Evolutionary conservation across 2,797 vertebrate genomes (phyloP).

Genomic region (Pterois miles): DNA sequence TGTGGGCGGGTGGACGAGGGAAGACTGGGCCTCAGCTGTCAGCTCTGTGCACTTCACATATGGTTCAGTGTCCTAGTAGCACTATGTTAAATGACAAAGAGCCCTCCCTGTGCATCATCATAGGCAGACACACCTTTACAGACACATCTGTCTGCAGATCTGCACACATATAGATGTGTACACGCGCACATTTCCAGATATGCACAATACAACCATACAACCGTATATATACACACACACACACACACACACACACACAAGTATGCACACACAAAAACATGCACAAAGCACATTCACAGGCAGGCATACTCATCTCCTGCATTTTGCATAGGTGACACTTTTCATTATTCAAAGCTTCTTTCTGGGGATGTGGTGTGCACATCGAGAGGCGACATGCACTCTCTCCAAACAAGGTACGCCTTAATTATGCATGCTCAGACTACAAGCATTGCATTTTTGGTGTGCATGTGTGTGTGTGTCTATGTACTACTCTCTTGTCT

Average conservation of each 20-base stretch:
- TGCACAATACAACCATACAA: conserved; percentile 28
- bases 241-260: conserved; percentile 46
- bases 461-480: conserved; percentile 27
- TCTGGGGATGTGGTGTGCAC: conserved; percentile 82
- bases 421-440: conserved; percentile 86
- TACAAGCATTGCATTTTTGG: conserved; percentile 77
- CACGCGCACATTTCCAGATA: conserved; percentile 28
- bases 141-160: conserved; percentile 48
- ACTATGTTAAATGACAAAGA: conserved; percentile 76
- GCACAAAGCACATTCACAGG: conserved; percentile 69
- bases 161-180: conserved; percentile 26
- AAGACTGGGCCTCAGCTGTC: conserved; percentile 76
- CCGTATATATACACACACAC: conserved; percentile 12
- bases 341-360: conserved; percentile 88
- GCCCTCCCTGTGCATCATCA: conserved; percentile 58
- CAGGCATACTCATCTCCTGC: conserved; percentile 80
- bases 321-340: conserved; percentile 87
- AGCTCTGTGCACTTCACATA: conserved; percentile 71
- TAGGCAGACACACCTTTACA: conserved; percentile 62
- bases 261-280: conserved; percentile 61
- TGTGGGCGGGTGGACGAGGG: conserved; percentile 55
- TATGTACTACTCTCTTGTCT: conserved; percentile 22
- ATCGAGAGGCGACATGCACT: conserved; percentile 83
- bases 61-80: conserved; percentile 72
- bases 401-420: conserved; percentile 84